Evolutionary conservation across 2,888 invertebrate species (phyloP).

Genomic region (Pseudeuparius sepicola): DNA sequence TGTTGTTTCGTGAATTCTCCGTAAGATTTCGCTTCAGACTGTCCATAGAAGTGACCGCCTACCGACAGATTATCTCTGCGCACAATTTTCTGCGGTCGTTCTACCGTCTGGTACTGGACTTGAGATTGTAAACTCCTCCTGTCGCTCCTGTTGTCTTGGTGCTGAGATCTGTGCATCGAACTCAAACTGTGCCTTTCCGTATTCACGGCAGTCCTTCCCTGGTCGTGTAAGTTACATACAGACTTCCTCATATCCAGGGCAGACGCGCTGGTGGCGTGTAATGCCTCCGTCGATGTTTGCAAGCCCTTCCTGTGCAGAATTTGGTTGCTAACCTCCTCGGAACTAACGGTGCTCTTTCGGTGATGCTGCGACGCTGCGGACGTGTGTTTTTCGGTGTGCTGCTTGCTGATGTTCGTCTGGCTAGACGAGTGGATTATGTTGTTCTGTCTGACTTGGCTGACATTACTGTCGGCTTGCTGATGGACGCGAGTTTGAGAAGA

Average conservation of each 20-base stretch:
- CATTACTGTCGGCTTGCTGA: constrained; percentile 23
- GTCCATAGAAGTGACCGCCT: constrained; percentile 64
- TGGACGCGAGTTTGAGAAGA: constrained; percentile 34
- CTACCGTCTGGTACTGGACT: constrained; percentile 38
- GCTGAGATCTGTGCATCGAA: constrained; percentile 62
- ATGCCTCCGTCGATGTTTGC: constrained; percentile 58
- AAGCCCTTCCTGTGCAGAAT: constrained; percentile 68
- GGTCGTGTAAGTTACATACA: constrained; percentile 67
- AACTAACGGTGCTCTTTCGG: constrained; percentile 62
- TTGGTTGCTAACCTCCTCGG: constrained; percentile 64
- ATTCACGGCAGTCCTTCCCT: constrained; percentile 57
- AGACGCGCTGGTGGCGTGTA: constrained; percentile 61
- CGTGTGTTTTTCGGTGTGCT: constrained; percentile 14
- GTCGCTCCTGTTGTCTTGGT: constrained; percentile 42
- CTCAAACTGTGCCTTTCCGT: constrained; percentile 69
- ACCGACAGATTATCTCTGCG: constrained; percentile 59
- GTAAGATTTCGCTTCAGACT: constrained; percentile 60
- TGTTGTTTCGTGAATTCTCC: constrained; percentile 51
- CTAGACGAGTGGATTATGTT: constrained; percentile 22
- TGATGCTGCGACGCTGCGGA: constrained; percentile 40
- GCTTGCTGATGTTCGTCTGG: constrained; percentile 21
- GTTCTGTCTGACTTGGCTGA: constrained; percentile 20
- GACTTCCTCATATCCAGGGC: constrained; percentile 74
- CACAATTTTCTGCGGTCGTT: constrained; percentile 52
- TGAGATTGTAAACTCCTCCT: constrained; percentile 42